These are phyloP conservation scores for Dicranocentrus wangi DNA, from an alignment of 2,888 invertebrate species.

Conservation along the genomic window DNA sequence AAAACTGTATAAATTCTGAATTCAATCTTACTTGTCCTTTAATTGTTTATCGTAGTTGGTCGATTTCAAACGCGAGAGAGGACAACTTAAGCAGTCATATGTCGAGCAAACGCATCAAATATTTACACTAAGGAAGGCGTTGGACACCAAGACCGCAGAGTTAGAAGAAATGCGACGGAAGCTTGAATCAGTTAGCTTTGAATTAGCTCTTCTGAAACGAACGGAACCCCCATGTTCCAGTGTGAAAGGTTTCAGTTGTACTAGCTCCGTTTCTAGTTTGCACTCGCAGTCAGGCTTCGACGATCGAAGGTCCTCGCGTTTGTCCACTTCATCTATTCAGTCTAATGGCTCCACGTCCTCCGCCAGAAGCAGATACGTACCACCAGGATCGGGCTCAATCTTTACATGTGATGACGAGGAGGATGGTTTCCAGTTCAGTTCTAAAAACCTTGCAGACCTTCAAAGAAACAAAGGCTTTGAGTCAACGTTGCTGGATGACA, in stretches of 20 bases:
- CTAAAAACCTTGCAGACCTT: constrained; percentile 81
- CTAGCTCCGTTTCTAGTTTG: constrained; percentile 39
- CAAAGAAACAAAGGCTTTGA: constrained; percentile 77
- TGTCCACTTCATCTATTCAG: constrained; percentile 60
- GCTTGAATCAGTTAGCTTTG: constrained; percentile 7
- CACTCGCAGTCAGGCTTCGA: constrained; percentile 19
- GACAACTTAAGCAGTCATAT: constrained; percentile 51
- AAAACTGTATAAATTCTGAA: not conserved
- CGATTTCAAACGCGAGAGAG: constrained; percentile 65
- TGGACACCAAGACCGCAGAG: constrained; percentile 27
- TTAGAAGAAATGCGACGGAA: constrained; percentile 21
- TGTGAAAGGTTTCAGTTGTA: constrained; percentile 37
- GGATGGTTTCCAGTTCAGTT: constrained; percentile 86
- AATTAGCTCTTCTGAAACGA: constrained; percentile 22
- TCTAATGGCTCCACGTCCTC: constrained; percentile 68
- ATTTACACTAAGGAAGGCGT: constrained; percentile 34
- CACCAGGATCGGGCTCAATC: constrained; percentile 74
- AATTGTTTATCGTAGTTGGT: constrained; percentile 43
- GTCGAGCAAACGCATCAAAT: too few species aligned
- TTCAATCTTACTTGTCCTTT: not conserved
- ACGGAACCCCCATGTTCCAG: constrained; percentile 33
- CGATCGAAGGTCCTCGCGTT: constrained; percentile 57
- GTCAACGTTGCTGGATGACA: constrained; percentile 69
- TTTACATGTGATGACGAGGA: constrained; percentile 89
- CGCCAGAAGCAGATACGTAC: constrained; percentile 62